Evolutionary conservation across 1,140 invertebrate genomes (phyloP), one percentile per base, ranked within the genome.

Genomic region (Scylla paramamosain): DNA sequence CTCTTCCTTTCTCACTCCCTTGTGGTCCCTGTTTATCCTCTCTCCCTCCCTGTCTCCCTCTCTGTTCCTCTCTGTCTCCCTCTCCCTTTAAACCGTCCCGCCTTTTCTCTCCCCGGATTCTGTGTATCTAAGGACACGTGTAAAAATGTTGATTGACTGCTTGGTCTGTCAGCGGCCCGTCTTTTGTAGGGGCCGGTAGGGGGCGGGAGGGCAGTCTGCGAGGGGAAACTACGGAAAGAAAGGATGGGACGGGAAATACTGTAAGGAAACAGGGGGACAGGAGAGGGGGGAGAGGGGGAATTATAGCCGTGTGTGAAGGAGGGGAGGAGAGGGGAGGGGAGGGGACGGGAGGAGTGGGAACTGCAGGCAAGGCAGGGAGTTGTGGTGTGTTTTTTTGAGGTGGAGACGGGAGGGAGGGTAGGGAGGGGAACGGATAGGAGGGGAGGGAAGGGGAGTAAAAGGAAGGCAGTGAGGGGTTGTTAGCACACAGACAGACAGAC

Each of bases 121-220:
- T 83, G 86, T 83, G 93, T 94, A 91, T 94, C 39, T 94, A 46
- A 29, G 86, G 87, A 82, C 87, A 90, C 87, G 87, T 90, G 93
- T 94, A 94, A 90, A 90, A 94, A 89, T 94, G 93, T 94, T 94
- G 93, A 94, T 94, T 94, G 93, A 90, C 88, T 94, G 88, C 86
- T 89, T 89, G 82, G 87, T 52, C 93, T 91, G 93, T 90, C 92
- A 84, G 92, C 82, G 82, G 82, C 86, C 48, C 31, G 90, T 91
- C 90, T 45, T 91, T 28, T 91, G 90, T 91, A 67, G 52, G 89
- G 89, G n/a, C 25, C n/a, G 2, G 28, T 28, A 39, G 45, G 46
- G 46, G 89, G n/a, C 46, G 46, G 89, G 89, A 46, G 25, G 31
- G 39, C 25, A 10, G 83, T 2, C 29, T 25, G 48, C n/a, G 48